These are phyloP conservation scores for Ametastegia equiseti DNA, from an alignment of 2,888 invertebrate genomes.

Conservation along the genomic window DNA sequence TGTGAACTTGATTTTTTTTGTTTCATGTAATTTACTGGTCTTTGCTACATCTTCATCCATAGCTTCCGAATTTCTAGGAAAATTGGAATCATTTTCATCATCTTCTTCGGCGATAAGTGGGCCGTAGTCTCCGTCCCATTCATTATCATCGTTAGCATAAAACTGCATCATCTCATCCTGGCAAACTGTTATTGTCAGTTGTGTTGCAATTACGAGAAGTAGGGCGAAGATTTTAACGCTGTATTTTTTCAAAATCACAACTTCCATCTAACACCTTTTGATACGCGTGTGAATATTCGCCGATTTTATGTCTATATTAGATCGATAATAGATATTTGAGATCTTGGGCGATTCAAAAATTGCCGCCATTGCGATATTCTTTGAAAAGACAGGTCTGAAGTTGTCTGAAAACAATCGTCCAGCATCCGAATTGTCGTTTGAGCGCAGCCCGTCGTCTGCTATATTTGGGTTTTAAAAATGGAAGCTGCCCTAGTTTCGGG, in stretches of 20 bases:
- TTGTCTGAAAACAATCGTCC: conserved; percentile 20
- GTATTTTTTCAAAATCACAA: conserved; percentile 31
- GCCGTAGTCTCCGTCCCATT: conserved; percentile 47
- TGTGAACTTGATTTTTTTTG: background rate
- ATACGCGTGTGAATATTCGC: background rate
- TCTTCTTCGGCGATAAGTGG: conserved; percentile 49
- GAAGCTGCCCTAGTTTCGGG: conserved; percentile 30
- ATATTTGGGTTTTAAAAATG: conserved; percentile 31
- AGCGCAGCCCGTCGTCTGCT: conserved; percentile 50
- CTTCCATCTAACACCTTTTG: conserved; percentile 43
- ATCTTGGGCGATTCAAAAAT: conserved; percentile 6
- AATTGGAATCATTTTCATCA: conserved; percentile 49
- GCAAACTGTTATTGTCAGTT: conserved; percentile 41
- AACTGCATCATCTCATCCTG: conserved; percentile 47
- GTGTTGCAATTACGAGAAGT: conserved; percentile 40
- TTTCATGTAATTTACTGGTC: background rate
- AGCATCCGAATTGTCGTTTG: background rate
- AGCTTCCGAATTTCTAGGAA: conserved; percentile 36
- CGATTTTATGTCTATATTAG: conserved; percentile 8
- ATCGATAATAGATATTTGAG: background rate
- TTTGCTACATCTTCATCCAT: background rate
- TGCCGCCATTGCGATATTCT: conserved; percentile 41
- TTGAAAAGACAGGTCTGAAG: conserved; percentile 33
- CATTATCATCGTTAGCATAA: conserved; percentile 37
- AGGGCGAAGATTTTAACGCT: conserved; percentile 27